Conservation (phyloP, 2,797 vertebrate genomes). For the Nannoperca obscura region DNA sequence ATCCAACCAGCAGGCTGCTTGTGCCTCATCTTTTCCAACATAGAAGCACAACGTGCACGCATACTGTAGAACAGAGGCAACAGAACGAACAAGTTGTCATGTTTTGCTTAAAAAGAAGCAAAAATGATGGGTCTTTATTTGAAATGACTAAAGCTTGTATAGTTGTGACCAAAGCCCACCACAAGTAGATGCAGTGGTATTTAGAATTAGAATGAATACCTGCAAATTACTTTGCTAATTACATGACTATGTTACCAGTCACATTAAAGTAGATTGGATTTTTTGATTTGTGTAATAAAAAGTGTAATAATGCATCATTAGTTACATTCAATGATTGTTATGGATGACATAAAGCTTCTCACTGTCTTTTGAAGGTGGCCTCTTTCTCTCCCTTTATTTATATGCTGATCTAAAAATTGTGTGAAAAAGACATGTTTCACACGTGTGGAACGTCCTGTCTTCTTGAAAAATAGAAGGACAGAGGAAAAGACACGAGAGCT, state of each 20-base stretch:
- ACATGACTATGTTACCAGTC: background rate
- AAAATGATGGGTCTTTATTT: background rate
- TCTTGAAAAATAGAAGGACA: constrained; percentile 5
- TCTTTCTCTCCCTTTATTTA: background rate
- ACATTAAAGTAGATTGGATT: background rate
- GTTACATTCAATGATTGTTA: background rate
- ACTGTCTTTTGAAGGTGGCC: background rate
- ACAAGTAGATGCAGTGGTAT: background rate
- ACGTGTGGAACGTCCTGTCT: constrained; percentile 9
- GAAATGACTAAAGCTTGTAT: background rate
- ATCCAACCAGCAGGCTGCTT: constrained; percentile 23
- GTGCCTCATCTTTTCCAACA: constrained; percentile 23
- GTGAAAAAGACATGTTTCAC: background rate
- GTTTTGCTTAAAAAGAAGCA: background rate
- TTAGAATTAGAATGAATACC: background rate
- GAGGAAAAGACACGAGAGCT: constrained; percentile 1
- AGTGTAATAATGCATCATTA: background rate
- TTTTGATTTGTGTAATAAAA: background rate
- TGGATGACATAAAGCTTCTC: background rate
- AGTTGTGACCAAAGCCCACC: background rate
- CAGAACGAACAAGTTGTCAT: background rate
- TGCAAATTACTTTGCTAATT: background rate
- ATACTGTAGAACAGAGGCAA: constrained; percentile 1
- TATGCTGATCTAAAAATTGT: background rate
- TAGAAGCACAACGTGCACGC: constrained; percentile 23